Evolutionary conservation across 2,888 invertebrate genomes (phyloP).

Genomic region (Sicus ferrugineus): DNA sequence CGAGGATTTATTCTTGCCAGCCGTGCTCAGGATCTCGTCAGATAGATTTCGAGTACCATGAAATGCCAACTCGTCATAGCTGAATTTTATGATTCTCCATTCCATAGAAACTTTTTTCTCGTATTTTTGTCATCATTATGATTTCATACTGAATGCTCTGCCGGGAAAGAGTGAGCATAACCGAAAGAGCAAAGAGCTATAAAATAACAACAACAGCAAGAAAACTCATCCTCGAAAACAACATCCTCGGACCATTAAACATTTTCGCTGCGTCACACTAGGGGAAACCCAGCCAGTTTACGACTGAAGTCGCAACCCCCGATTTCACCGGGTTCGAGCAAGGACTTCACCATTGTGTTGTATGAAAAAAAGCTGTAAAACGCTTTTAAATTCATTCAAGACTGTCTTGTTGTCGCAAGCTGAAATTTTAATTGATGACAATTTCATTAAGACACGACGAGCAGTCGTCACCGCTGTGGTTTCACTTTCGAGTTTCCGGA

Average conservation of each 20-base stretch:
- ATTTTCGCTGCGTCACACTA: slow-evolving; percentile 9
- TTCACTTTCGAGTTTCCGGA: too few species aligned
- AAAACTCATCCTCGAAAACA: slow-evolving; percentile 6
- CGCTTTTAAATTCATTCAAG: slow-evolving; percentile 33
- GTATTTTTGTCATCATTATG: slow-evolving; percentile 22
- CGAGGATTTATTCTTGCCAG: slow-evolving; percentile 15
- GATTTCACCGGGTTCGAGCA: neutral
- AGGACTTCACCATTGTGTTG: neutral
- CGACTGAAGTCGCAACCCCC: slow-evolving; percentile 20
- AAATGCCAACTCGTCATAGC: slow-evolving; percentile 20
- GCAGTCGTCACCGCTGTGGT: neutral
- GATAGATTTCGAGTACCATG: slow-evolving; percentile 1
- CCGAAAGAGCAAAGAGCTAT: neutral
- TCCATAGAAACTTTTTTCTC: neutral
- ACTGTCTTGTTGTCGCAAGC: slow-evolving; percentile 24
- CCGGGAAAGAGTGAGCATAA: slow-evolving; percentile 1
- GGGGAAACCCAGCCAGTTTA: slow-evolving; percentile 10
- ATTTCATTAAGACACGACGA: slow-evolving; percentile 56
- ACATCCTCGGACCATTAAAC: slow-evolving; percentile 38
- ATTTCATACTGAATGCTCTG: slow-evolving; percentile 24
- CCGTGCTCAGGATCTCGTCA: neutral
- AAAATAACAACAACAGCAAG: slow-evolving; percentile 35
- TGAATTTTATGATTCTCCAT: slow-evolving; percentile 23
- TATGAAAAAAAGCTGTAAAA: slow-evolving; percentile 24
- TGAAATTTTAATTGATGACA: slow-evolving; percentile 61